Evolutionary conservation across 2,888 invertebrate species (phyloP), one percentile per base, ranked within the genome.

Genomic region (Pristionchus entomophagus): DNA sequence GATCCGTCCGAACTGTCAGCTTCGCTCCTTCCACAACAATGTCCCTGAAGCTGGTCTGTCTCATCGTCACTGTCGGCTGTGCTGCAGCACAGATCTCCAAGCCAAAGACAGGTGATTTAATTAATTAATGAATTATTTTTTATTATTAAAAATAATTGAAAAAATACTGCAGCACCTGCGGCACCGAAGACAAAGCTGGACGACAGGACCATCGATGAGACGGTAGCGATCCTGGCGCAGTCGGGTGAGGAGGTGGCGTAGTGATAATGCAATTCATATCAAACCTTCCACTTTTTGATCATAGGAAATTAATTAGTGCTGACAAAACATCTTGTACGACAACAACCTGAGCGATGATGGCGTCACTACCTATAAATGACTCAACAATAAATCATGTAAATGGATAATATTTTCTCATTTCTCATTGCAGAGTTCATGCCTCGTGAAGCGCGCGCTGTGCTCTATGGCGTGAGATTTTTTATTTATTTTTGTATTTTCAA

Each of bases 341-440:
- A n/a, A n/a, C n/a, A n/a, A n/a, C n/a, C n/a, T n/a, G n/a, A n/a
- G n/a, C n/a, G n/a, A n/a, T n/a, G n/a, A n/a, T n/a, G n/a, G n/a
- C n/a, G n/a, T n/a, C n/a, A n/a, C n/a, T n/a, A n/a, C n/a, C n/a
- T n/a, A n/a, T n/a, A n/a, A n/a, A n/a, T n/a, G n/a, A n/a, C n/a
- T n/a, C n/a, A n/a, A n/a, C n/a, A n/a, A n/a, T n/a, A n/a, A n/a
- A n/a, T n/a, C n/a, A n/a, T n/a, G n/a, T n/a, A n/a, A n/a, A n/a
- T n/a, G n/a, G n/a, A n/a, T n/a, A n/a, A n/a, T n/a, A n/a, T n/a
- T n/a, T n/a, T n/a, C n/a, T n/a, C n/a, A n/a, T n/a, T n/a, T n/a
- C n/a, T 56, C 29, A 80, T 80, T 80, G 22, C 22, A 80, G 78
- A 80, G 32, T 80, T 51, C 78, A 32, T 80, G 32, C 78, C 78